phyloP scores from a whole-genome alignment of 2,113 vertebrate genomes.

The Sciurus niger region DNA sequence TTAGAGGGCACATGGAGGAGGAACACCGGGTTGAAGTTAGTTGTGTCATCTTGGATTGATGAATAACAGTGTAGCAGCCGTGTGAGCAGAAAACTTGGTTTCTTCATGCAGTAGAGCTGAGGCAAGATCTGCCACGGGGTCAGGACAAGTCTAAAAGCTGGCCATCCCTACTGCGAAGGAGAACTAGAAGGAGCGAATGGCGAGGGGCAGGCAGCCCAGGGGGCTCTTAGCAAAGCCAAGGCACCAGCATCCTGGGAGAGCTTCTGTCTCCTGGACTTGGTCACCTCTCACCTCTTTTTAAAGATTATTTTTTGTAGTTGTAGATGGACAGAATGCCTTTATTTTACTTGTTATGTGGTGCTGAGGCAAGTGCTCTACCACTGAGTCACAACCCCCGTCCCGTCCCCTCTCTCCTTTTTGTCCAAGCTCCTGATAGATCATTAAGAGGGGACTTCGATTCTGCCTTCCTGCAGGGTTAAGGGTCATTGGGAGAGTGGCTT shows the following conservation, averaged over 20 bases:
- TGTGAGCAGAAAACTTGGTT: not conserved
- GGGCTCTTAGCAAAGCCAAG: not conserved
- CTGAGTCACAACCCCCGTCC: no score
- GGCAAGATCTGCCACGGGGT: not conserved
- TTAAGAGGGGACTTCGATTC: not conserved
- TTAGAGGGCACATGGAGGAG: not conserved
- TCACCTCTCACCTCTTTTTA: no score
- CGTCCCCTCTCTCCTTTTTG: not conserved
- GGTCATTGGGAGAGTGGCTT: not conserved
- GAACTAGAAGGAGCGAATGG: not conserved
- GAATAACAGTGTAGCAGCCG: not conserved
- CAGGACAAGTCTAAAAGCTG: not conserved
- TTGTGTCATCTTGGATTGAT: not conserved
- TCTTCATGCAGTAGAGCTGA: rapidly evolving
- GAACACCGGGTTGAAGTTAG: not conserved
- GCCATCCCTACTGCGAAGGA: not conserved
- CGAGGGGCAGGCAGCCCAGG: not conserved
- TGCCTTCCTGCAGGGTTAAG: not conserved
- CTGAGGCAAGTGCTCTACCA: no score
- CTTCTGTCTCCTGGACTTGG: not conserved
- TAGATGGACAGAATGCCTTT: no score
- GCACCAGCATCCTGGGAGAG: not conserved
- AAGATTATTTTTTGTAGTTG: no score
- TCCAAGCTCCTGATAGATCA: not conserved
- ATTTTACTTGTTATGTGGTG: no score